Base-by-base conservation (phyloP, 2,888 invertebrate genomes). In the Idaea straminata region DNA sequence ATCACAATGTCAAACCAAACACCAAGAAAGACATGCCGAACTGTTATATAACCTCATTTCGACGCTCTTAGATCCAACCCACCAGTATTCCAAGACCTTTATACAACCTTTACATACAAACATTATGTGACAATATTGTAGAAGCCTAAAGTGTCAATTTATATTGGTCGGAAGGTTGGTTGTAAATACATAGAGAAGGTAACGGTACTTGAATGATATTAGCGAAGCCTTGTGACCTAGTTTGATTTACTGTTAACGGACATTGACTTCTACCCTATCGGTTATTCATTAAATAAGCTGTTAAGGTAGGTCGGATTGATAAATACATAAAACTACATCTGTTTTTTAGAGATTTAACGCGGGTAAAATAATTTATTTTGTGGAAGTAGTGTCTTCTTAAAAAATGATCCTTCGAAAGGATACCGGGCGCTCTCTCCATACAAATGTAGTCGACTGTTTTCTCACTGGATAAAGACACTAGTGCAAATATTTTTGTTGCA, bases 201-300 rank as follows among this genome's bases (percentile, higher is more conserved):
- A 90, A 91, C 90, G 87, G 88, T 84, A 83, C 70, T 71, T 79
- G 77, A 81, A 47, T 83, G 84, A 91, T 91, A 91, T 92, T 91
- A 90, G 91, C 91, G 82, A 90, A 89, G 90, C 92, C 92, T 88
- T 84, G 82, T 92, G 89, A 92, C 91, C 91, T 82, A 92, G 83
- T 81, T 85, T 77, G 78, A 72, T 69, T 77, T 83, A 82, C 92
- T 89, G 92, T 91, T 91, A 88, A 66, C 82, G 89, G 86, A 75
- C 88, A 71, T 86, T 85, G 89, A 89, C 89, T 78, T 74, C 72
- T 78, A 77, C 82, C 84, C 84, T 79, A 72, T 72, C 74, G 79
- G 47, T 47, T 47, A 47, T 47, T 47, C 47, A 47, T 47, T 47
- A 47, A 47, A 47, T 47, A 47, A 47, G 47, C 47, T 47, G 47